Conservation (phyloP, 1,140 invertebrate species). For the Drosophila leontia region DNA sequence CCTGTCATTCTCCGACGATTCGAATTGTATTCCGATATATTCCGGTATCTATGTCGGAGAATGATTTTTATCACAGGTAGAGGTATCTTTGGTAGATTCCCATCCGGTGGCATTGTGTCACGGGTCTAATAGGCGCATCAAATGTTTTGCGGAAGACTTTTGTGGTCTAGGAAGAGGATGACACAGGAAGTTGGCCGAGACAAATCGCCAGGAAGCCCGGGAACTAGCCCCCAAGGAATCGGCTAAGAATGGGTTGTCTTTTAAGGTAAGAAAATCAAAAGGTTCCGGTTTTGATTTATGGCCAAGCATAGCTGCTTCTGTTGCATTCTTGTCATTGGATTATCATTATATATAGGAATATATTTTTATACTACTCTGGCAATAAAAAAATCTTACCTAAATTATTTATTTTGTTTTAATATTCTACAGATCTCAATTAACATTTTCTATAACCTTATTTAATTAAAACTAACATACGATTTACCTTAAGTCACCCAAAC, state of each 20-base stretch:
- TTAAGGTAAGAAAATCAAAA: not conserved
- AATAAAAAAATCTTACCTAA: not conserved
- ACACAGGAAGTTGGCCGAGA: conserved; percentile 65
- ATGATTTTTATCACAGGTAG: conserved; percentile 55
- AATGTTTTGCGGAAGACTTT: conserved; percentile 74
- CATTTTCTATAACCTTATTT: not conserved
- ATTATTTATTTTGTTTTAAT: not conserved
- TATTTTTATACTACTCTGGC: not conserved
- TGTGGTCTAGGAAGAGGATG: conserved; percentile 34
- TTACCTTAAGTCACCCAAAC: not conserved
- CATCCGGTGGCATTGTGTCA: conserved; percentile 59
- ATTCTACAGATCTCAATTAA: not conserved
- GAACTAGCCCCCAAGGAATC: conserved; percentile 13
- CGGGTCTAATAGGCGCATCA: conserved; percentile 60
- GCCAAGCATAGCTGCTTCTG: not conserved
- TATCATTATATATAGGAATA: not conserved
- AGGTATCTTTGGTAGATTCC: conserved; percentile 30
- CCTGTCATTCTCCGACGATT: conserved; percentile 60
- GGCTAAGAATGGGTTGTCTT: not conserved
- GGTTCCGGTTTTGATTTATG: conserved; percentile 32
- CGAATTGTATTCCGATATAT: conserved; percentile 37
- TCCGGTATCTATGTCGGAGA: conserved; percentile 22
- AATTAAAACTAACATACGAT: not conserved
- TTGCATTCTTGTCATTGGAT: not conserved
- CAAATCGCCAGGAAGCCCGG: conserved; percentile 19